Evolutionary conservation across 2,888 invertebrate species (phyloP).

Genomic region (Drosophila neonasuta): DNA sequence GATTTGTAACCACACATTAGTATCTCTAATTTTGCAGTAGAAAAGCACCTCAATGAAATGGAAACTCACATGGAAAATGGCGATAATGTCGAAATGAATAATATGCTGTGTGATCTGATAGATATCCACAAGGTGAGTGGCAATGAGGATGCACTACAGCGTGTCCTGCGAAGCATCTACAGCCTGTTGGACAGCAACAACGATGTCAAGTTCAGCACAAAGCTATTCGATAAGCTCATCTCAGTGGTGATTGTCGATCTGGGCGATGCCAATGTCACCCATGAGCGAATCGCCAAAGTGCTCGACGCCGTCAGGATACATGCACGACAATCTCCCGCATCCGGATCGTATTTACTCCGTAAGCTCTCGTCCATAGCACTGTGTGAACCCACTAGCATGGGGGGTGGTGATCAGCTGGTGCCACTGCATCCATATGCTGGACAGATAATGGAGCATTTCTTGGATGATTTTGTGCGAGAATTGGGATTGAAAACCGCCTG

Average conservation of each 20-base stretch:
- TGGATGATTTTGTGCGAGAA: slow-evolving; percentile 54
- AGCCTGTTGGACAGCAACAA: slow-evolving; percentile 27
- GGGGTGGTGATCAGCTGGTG: slow-evolving; percentile 31
- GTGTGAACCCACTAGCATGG: neutral
- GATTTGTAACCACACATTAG: neutral
- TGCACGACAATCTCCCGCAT: slow-evolving; percentile 32
- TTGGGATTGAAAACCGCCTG: slow-evolving; percentile 36
- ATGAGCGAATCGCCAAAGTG: slow-evolving; percentile 45
- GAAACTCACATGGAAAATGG: slow-evolving; percentile 18
- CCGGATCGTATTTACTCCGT: slow-evolving; percentile 31
- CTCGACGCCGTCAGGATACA: slow-evolving; percentile 61
- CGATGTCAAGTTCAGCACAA: slow-evolving; percentile 42
- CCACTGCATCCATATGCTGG: slow-evolving; percentile 31
- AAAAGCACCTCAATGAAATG: neutral
- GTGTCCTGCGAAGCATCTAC: slow-evolving; percentile 43
- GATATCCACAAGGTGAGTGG: slow-evolving; percentile 41
- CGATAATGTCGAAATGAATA: slow-evolving; percentile 40
- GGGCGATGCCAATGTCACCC: slow-evolving; percentile 15
- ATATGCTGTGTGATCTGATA: slow-evolving; percentile 48
- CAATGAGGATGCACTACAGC: slow-evolving; percentile 41
- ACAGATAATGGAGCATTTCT: slow-evolving; percentile 59
- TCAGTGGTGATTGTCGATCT: slow-evolving; percentile 31
- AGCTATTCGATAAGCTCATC: slow-evolving; percentile 47
- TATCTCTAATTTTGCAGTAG: slow-evolving; percentile 9
- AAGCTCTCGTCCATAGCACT: slow-evolving; percentile 37